These are phyloP conservation scores for Pardosa pseudoannulata DNA, from an alignment of 2,888 invertebrate species.

Conservation along the genomic window DNA sequence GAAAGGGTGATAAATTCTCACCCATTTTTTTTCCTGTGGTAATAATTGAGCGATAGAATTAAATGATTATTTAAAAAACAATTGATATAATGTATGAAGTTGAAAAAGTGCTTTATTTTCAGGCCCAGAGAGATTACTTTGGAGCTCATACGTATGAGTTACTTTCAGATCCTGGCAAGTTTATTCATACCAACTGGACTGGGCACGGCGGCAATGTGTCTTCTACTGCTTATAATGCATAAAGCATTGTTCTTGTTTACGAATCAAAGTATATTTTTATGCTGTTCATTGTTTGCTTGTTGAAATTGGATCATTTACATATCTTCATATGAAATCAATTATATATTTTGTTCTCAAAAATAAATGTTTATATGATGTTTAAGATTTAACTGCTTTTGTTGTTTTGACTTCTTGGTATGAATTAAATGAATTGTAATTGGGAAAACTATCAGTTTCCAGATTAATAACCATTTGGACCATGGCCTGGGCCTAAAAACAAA, in stretches of 20 bases:
- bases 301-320: background rate
- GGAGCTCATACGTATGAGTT: slow-evolving; percentile 99
- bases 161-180: slow-evolving; percentile 88
- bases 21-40: too few species aligned
- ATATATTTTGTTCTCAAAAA: slow-evolving; percentile 1
- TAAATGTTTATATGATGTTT: background rate
- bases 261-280: background rate
- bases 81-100: too few species aligned
- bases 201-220: slow-evolving; percentile 97
- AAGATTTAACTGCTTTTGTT: too few species aligned
- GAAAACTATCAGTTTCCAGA: too few species aligned
- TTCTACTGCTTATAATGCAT: slow-evolving; percentile 92
- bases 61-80: too few species aligned
- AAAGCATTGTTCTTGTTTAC: slow-evolving; percentile 74
- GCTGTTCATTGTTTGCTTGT: background rate
- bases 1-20: too few species aligned
- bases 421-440: too few species aligned
- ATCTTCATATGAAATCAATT: background rate
- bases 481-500: too few species aligned
- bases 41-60: too few species aligned
- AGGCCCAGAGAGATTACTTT: slow-evolving; percentile 98
- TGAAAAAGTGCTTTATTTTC: too few species aligned
- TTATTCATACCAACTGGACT: slow-evolving; percentile 99
- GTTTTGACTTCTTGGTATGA: too few species aligned
- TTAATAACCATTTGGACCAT: too few species aligned